These are phyloP conservation scores for Ifrita kowaldi DNA, from an alignment of 2,113 vertebrate genomes.

Conservation along the genomic window DNA sequence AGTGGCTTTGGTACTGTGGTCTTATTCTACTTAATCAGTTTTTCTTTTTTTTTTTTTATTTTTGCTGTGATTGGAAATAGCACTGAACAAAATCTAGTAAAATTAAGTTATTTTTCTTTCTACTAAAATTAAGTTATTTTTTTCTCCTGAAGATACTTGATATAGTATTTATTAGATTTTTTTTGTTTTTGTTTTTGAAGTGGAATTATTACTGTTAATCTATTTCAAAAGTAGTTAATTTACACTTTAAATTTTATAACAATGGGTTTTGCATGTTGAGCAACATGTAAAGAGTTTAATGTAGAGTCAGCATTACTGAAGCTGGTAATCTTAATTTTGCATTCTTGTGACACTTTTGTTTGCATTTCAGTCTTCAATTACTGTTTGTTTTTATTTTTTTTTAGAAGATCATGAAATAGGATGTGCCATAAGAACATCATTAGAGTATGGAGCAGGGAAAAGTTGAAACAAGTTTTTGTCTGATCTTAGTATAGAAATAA, in stretches of 20 bases:
- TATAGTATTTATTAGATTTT: slow-evolving; percentile 68
- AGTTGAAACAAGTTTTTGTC: slow-evolving; percentile 42
- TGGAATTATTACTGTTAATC: slow-evolving; percentile 66
- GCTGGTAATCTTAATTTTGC: slow-evolving; percentile 46
- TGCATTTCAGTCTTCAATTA: slow-evolving; percentile 53
- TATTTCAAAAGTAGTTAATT: slow-evolving; percentile 60
- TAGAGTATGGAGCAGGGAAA: slow-evolving; percentile 10
- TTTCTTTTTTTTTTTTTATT: background rate
- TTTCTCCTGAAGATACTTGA: slow-evolving; percentile 76
- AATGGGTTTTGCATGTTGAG: slow-evolving; percentile 47
- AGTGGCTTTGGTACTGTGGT: slow-evolving; percentile 69
- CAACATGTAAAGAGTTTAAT: slow-evolving; percentile 44
- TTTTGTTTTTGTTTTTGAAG: slow-evolving; percentile 39
- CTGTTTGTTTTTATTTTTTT: background rate
- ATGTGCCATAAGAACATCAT: slow-evolving; percentile 57
- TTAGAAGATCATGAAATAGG: slow-evolving; percentile 6
- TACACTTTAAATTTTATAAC: slow-evolving; percentile 58
- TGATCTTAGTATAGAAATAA: slow-evolving; percentile 41
- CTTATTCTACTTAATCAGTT: slow-evolving; percentile 64
- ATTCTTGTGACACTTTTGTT: slow-evolving; percentile 35
- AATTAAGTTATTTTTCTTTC: slow-evolving; percentile 69
- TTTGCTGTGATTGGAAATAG: slow-evolving; percentile 65
- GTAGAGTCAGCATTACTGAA: slow-evolving; percentile 44
- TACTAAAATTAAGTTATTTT: slow-evolving; percentile 72
- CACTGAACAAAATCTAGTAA: slow-evolving; percentile 66